Evolutionary conservation across 2,888 invertebrate genomes (phyloP).

Genomic region (Strigamia crassipes): DNA sequence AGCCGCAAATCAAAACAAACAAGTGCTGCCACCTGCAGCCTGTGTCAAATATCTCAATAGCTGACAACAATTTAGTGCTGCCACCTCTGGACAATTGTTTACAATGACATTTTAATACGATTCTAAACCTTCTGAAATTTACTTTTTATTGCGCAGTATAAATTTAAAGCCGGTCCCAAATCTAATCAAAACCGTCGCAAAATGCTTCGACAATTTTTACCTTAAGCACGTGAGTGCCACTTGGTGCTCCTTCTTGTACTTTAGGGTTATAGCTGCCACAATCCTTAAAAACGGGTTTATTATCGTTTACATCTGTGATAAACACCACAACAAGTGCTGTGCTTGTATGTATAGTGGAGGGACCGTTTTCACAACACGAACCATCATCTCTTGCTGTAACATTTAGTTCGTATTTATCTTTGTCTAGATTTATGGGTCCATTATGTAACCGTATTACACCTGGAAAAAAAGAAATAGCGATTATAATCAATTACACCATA

Average conservation of each 20-base stretch:
- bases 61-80: background rate
- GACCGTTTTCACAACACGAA: constrained; percentile 90
- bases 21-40: background rate
- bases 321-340: constrained; percentile 95
- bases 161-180: no score
- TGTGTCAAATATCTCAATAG: background rate
- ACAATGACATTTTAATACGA: no score
- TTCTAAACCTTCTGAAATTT: no score
- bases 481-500: background rate
- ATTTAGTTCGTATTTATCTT: constrained; percentile 93
- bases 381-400: constrained; percentile 98
- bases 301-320: constrained; percentile 95
- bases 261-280: constrained; percentile 91
- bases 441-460: constrained; percentile 86
- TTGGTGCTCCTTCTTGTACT: constrained; percentile 91
- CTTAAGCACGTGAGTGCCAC: constrained; percentile 90
- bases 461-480: constrained; percentile 26
- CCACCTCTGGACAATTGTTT: background rate
- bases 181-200: no score
- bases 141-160: no score
- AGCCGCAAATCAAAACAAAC: background rate
- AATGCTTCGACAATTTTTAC: constrained; percentile 60
- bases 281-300: constrained; percentile 93
- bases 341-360: constrained; percentile 84
- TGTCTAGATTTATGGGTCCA: constrained; percentile 81